phyloP scores from a whole-genome alignment of 2,113 vertebrate species.

The Aplodontia rufa region DNA sequence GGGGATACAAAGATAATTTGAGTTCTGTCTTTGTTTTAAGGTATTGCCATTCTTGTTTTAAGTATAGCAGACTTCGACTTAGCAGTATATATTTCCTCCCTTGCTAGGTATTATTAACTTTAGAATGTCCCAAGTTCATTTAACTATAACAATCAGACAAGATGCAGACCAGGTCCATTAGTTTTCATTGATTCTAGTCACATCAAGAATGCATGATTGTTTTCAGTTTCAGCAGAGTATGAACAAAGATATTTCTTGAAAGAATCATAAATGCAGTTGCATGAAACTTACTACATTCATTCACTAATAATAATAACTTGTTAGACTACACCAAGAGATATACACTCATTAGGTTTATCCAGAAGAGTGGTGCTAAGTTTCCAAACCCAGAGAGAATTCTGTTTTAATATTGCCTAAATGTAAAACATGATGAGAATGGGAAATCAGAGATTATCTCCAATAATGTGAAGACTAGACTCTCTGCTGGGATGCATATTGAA shows the following conservation, averaged over 20 bases:
- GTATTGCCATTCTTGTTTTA: not conserved
- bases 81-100: not conserved
- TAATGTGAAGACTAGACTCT: not conserved
- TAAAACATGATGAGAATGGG: constrained; percentile 31
- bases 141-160: not conserved
- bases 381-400: not conserved
- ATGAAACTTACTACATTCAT: not conserved
- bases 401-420: not conserved
- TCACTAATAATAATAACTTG: not conserved
- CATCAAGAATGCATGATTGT: not conserved
- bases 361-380: not conserved
- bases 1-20: not conserved
- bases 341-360: not conserved
- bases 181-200: not conserved
- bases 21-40: not conserved
- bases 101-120: not conserved
- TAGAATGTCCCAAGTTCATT: not conserved
- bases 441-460: constrained; percentile 12
- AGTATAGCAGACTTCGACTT: not conserved
- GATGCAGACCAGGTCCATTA: not conserved
- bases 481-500: constrained; percentile 48
- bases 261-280: not conserved
- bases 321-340: not conserved
- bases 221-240: not conserved
- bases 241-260: not conserved